Percentiles rank a stretch among this genome's conserved stretches.
Conservation (phyloP, 2,113 vertebrate species). For the Gasterosteus aculeatus region DNA sequence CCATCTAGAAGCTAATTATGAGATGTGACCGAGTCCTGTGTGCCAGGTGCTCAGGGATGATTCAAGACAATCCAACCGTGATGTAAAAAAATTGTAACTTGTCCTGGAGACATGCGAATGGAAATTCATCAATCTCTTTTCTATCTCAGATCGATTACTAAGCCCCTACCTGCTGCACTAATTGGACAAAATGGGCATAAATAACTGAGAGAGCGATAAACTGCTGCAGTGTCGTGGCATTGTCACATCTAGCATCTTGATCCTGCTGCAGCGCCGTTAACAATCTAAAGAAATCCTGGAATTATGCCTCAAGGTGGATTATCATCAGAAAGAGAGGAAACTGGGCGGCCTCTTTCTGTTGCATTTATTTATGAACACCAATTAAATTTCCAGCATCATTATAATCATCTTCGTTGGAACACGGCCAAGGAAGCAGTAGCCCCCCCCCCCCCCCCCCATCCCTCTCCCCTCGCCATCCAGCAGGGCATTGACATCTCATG, state of each 20-base stretch:
- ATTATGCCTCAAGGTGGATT: conserved; percentile 1
- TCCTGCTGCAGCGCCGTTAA: conserved; percentile 17
- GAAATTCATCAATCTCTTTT: conserved; percentile 63
- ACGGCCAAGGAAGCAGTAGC: conserved; percentile 9
- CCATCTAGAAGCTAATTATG: conserved; percentile 53
- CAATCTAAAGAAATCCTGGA: conserved; percentile 14
- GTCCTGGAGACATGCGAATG: conserved; percentile 36
- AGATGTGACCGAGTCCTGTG: conserved; percentile 21
- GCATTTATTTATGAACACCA: conserved; percentile 54
- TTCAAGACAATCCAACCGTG: conserved; percentile 39
- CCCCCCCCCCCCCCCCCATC: background rate
- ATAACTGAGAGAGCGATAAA: conserved; percentile 23
- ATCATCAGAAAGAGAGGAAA: conserved; percentile 4
- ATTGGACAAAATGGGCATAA: conserved; percentile 64
- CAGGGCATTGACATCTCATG: conserved; percentile 11
- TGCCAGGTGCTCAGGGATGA: background rate
- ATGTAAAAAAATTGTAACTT: conserved; percentile 42
- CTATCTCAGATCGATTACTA: conserved; percentile 72
- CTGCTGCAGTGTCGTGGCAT: background rate
- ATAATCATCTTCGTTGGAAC: conserved; percentile 30
- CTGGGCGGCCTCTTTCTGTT: conserved; percentile 8
- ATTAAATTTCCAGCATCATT: conserved; percentile 34
- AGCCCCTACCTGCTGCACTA: conserved; percentile 52
- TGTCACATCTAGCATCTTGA: conserved; percentile 5
- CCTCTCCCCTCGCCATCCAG: background rate